Evolutionary conservation across 2,888 invertebrate species (phyloP), one percentile per base, ranked within the genome.

Genomic region (Chirona hameri): DNA sequence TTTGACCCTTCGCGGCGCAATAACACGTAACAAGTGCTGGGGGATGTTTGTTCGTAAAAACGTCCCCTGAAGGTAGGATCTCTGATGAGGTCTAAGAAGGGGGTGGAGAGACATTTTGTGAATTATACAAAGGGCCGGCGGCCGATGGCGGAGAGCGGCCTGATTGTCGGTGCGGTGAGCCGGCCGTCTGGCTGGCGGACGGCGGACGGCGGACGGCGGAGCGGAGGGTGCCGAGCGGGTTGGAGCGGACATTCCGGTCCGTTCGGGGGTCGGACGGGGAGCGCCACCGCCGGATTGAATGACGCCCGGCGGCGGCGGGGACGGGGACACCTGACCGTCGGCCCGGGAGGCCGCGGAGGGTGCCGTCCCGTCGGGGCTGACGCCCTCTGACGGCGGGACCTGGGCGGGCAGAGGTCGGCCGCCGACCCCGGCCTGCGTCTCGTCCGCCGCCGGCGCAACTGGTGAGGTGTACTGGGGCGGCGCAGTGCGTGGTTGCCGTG

Each of bases 21-120:
- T 76, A 76, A 76, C 76, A 76, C 76, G 24, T 39, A 76, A 76
- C 76, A 76, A 76, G 76, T 76, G 76, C 76, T 46, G 18, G 76
- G 10, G 76, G 76, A 10, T 76, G 76, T 76, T 76, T 76, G 76
- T 76, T 46, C 76, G 76, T 24, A 76, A 76, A 76, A 76, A 39
- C 39, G 21, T 46, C 21, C 27, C 72, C 72, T 5, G 31, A 72
- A 72, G 72, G 72, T 31, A 72, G 72, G 72, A 31, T 72, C 72
- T 18, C 3, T 31, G 31, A 72, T 72, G 72, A 72, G 29, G 72
- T 72, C 72, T 72, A 72, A 72, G 72, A 72, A 72, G 72, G 72
- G 72, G 72, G 31, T 31, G 72, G 31, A 31, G 72, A 72, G 72
- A 72, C 72, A 31, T 72, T 72, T 72, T 72, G 72, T 72, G 72